These are phyloP conservation scores for Orussus abietinus DNA, from an alignment of 1,140 invertebrate genomes.

Conservation along the genomic window DNA sequence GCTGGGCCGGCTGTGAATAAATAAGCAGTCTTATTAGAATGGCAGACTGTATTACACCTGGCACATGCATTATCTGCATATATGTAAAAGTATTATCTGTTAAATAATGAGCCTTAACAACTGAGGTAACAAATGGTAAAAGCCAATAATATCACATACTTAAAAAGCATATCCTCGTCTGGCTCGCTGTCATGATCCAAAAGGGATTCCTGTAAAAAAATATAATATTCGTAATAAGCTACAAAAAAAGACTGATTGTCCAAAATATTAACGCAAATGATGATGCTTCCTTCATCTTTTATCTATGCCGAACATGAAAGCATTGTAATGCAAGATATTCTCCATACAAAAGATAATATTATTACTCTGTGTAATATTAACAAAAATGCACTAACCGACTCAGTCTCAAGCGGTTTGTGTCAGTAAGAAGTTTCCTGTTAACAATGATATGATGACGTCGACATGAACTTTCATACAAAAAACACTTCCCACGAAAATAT, in stretches of 20 bases:
- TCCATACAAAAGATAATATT: constrained; percentile 5
- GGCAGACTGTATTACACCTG: too few relatives aligned
- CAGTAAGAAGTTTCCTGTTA: too few relatives aligned
- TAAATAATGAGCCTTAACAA: too few relatives aligned
- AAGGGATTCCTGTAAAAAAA: constrained; percentile 33
- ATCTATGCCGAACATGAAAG: background rate
- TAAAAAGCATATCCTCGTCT: constrained; percentile 41
- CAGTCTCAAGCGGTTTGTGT: background rate
- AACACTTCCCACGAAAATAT: too few relatives aligned
- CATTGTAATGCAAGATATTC: background rate
- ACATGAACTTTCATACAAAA: constrained; percentile 1
- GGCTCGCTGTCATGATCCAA: constrained; percentile 44
- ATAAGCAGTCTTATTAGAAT: too few relatives aligned
- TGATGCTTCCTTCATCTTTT: background rate
- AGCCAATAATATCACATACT: constrained; percentile 27
- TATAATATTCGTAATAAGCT: constrained; percentile 7
- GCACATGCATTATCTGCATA: too few relatives aligned
- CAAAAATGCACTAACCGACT: background rate
- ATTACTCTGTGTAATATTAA: constrained; percentile 11
- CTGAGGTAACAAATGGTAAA: constrained; percentile 6
- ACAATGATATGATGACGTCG: constrained; percentile 1
- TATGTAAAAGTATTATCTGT: too few relatives aligned
- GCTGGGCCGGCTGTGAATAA: constrained; percentile 27
- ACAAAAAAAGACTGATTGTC: constrained; percentile 14
- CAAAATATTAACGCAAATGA: background rate